Conservation (phyloP, 2,113 vertebrate genomes). For the Xenopus tropicalis region DNA sequence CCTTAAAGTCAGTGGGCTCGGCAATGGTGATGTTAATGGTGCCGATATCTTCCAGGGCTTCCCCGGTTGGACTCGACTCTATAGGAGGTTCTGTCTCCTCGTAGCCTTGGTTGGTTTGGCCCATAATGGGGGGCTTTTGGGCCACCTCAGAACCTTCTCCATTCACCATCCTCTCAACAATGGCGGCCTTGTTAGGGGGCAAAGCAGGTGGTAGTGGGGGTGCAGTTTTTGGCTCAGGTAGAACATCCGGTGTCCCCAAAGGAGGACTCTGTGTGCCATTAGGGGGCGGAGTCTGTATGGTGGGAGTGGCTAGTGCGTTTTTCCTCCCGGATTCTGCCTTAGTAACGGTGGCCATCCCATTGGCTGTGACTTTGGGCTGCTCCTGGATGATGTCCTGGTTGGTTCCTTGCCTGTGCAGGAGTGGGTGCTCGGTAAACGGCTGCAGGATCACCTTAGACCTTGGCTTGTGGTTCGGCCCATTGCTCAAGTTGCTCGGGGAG, state of each 20-base stretch:
- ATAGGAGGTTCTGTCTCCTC: slow-evolving; percentile 47
- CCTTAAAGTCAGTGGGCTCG: slow-evolving; percentile 19
- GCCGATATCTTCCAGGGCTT: slow-evolving; percentile 10
- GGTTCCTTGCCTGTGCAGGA: slow-evolving; percentile 55
- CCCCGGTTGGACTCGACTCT: slow-evolving; percentile 24
- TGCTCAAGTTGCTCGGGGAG: slow-evolving; percentile 49
- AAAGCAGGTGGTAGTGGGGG: background rate
- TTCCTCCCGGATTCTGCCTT: slow-evolving; percentile 43
- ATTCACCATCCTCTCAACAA: slow-evolving; percentile 47
- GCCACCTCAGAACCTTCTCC: slow-evolving; percentile 51
- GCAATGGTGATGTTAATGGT: background rate
- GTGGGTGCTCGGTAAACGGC: slow-evolving; percentile 46
- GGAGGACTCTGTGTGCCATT: accelerated
- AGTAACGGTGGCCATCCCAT: slow-evolving; percentile 52
- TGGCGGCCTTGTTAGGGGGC: background rate
- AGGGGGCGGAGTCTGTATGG: background rate
- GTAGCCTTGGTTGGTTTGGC: slow-evolving; percentile 43
- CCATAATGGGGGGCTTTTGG: slow-evolving; percentile 36
- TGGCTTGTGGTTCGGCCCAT: slow-evolving; percentile 60
- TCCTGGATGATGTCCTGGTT: slow-evolving; percentile 51
- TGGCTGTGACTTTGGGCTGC: slow-evolving; percentile 56
- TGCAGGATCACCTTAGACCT: slow-evolving; percentile 56
- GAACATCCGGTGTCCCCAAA: accelerated
- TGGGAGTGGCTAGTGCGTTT: accelerated
- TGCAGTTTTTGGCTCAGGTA: background rate